Percentiles rank a stretch among this genome's conserved stretches.
Conservation (phyloP, 2,888 invertebrate species). For the Netelia fuscicornis region DNA sequence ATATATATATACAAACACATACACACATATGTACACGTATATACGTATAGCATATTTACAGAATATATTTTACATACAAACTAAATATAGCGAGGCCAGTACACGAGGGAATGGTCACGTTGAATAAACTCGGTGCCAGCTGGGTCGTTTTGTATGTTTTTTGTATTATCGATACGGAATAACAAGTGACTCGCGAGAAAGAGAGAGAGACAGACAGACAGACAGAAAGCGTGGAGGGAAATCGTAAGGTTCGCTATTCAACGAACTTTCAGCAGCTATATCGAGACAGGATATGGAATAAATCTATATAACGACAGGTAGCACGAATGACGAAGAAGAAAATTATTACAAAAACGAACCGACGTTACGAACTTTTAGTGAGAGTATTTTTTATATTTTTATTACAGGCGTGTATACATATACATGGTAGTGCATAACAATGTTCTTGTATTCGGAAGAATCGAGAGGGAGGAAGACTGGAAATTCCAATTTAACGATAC, state of each 20-base stretch:
- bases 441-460: background rate
- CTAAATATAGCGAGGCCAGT: conserved; percentile 57
- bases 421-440: background rate
- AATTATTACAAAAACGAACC: background rate
- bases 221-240: background rate
- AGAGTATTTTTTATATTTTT: background rate
- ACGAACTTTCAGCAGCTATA: conserved; percentile 7
- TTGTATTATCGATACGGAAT: conserved; percentile 62
- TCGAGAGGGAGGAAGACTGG: background rate
- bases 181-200: conserved; percentile 45
- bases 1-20: background rate
- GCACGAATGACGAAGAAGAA: background rate
- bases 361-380: background rate
- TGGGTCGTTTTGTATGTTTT: conserved; percentile 41
- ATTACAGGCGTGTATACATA: background rate
- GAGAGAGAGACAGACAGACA: too few species aligned
- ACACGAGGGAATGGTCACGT: conserved; percentile 60
- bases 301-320: background rate
- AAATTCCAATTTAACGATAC: background rate
- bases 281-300: background rate
- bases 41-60: background rate
- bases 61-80: conserved; percentile 57
- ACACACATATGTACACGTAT: background rate
- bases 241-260: background rate
- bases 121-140: conserved; percentile 61